Evolutionary conservation across 1,140 invertebrate species (phyloP).

Genomic region (Drosophila pallidifrons): DNA sequence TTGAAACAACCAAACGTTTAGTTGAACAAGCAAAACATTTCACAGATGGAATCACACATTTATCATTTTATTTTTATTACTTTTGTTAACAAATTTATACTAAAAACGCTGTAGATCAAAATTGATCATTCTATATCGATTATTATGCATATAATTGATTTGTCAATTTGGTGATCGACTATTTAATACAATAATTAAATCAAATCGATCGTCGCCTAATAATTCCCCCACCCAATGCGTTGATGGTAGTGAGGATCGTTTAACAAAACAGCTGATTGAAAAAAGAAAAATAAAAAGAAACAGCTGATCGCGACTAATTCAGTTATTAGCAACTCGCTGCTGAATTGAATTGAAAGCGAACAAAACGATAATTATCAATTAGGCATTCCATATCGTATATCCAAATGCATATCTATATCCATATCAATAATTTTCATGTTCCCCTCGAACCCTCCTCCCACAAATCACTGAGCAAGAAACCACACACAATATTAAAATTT

Average conservation of each 20-base stretch:
- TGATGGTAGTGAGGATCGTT: neutral
- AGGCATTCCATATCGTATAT: slow-evolving; percentile 65
- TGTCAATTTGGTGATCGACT: neutral
- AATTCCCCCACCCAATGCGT: neutral
- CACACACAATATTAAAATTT: slow-evolving; percentile 61
- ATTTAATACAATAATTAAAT: neutral
- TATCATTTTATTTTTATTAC: no score
- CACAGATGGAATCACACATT: no score
- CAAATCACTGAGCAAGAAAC: neutral
- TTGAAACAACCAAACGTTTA: no score
- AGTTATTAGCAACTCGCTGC: slow-evolving; percentile 34
- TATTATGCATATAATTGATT: no score
- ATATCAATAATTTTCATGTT: slow-evolving; percentile 51
- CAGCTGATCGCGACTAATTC: slow-evolving; percentile 34
- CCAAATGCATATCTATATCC: slow-evolving; percentile 55
- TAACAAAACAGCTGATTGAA: slow-evolving; percentile 11
- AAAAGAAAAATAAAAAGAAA: neutral
- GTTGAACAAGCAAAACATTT: no score
- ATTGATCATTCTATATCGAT: no score
- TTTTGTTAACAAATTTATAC: no score
- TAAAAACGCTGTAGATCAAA: no score
- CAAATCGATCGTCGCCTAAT: neutral
- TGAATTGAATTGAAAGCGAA: slow-evolving; percentile 45
- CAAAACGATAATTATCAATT: slow-evolving; percentile 84
- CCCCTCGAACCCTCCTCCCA: slow-evolving; percentile 7